Percentiles rank a stretch among this genome's conserved stretches.
Evolutionary conservation across 2,113 vertebrate species (phyloP).

Genomic region (Laterallus jamaicensis): DNA sequence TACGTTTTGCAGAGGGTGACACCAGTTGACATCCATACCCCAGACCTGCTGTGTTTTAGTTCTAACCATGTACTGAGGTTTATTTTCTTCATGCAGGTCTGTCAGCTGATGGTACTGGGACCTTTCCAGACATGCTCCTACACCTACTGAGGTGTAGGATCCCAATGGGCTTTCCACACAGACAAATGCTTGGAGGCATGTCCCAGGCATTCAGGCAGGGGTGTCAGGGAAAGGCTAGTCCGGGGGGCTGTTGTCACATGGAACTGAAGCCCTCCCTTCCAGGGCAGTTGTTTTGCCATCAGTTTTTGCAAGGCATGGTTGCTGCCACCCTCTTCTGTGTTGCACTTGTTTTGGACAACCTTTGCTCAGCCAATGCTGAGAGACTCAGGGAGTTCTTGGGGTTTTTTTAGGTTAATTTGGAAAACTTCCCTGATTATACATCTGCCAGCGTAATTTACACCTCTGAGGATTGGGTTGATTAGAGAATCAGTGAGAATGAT

Average conservation of each 20-base stretch:
- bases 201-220: neutral
- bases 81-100: neutral
- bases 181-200: neutral
- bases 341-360: neutral
- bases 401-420: slow-evolving; percentile 47
- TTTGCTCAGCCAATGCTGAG: neutral
- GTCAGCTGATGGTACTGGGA: neutral
- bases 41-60: neutral
- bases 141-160: neutral
- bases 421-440: slow-evolving; percentile 63
- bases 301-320: neutral
- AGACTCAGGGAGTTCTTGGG: neutral
- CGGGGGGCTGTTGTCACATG: accelerated
- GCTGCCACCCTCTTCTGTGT: neutral
- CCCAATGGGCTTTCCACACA: neutral
- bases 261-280: neutral
- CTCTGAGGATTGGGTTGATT: slow-evolving; percentile 60
- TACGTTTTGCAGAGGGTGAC: neutral
- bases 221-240: neutral
- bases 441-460: slow-evolving; percentile 56
- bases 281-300: neutral
- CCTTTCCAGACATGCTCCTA: neutral
- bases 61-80: neutral
- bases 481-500: slow-evolving; percentile 56
- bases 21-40: accelerated